Evolutionary conservation across 2,113 vertebrate species (phyloP), one percentile per base, ranked within the genome.

Genomic region (Gadus macrocephalus): DNA sequence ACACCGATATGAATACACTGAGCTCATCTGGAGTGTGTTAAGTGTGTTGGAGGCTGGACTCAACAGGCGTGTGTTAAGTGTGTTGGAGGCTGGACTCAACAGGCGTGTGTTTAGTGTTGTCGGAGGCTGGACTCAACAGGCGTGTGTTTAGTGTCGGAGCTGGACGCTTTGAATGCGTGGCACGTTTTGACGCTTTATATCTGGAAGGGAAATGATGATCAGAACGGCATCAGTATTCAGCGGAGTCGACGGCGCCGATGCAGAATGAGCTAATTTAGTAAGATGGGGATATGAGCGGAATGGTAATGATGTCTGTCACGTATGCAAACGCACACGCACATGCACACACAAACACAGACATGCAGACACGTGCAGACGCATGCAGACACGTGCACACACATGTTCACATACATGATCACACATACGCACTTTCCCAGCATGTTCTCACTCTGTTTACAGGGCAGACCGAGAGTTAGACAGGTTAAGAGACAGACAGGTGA

Each of bases 191-290:
- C 64, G 19, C 8, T 12, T 20, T 12, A 64, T 15, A 66, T 49
- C 5, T 19, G 8, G 19, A 27, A 22, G 14, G 5, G 15, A 9
- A 58, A 4, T 2, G 38, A 22, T 15, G 62, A 59, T 74, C 53
- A 69, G 58, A 66, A 62, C 56, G 15, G 62, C 71, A 77, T 80
- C 64, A 71, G 64, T 68, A 82, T 82, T 80, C 79, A 69, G 59
- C 38, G n/a, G 62, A 11, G 49, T 42, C 25, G 1, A 53, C 35
- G 55, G 66, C 60, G 66, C 71, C 60, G 56, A 2, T 27, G 28
- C 62, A 75, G 71, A 71, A 53, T 66, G 25, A 73, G 60, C 70
- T 69, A 69, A 80, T 78, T 70, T 35, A 9, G 17, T 66, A 19
- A 56, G 61, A 69, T 67, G 65, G 5, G 19, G 15, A 38, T 58